Percentiles rank a stretch among this genome's conserved stretches.
Evolutionary conservation across 2,888 invertebrate species (phyloP).

Genomic region (Adelphocoris suturalis): DNA sequence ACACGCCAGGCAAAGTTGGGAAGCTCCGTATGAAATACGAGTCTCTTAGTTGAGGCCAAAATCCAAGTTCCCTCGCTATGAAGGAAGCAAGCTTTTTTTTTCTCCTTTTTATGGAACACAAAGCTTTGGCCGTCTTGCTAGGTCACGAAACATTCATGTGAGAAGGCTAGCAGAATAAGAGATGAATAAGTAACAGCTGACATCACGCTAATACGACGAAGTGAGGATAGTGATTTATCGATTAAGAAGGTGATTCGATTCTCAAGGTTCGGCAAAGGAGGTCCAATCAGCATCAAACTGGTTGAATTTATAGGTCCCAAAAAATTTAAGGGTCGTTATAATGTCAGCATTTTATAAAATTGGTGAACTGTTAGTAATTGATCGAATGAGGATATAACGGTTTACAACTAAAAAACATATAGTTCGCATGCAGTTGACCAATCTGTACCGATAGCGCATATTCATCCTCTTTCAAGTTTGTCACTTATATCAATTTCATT

Average conservation of each 20-base stretch:
- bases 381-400: no score
- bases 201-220: background rate
- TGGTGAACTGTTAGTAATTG: no score
- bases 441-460: no score
- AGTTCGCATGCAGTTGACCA: no score
- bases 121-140: background rate
- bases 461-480: no score
- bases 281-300: no score
- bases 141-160: background rate
- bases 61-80: background rate
- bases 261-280: background rate
- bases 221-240: background rate
- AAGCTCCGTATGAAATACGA: constrained; percentile 38
- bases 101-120: background rate
- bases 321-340: no score
- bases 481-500: no score
- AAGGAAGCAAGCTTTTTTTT: background rate
- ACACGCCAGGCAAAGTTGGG: constrained; percentile 64
- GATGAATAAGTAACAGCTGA: background rate
- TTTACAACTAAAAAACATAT: no score
- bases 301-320: no score
- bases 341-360: no score
- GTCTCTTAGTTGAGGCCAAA: constrained; percentile 4
- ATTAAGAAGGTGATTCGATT: background rate
- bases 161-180: background rate